Evolutionary conservation across 2,797 vertebrate genomes (phyloP).

Genomic region (Merluccius polli): DNA sequence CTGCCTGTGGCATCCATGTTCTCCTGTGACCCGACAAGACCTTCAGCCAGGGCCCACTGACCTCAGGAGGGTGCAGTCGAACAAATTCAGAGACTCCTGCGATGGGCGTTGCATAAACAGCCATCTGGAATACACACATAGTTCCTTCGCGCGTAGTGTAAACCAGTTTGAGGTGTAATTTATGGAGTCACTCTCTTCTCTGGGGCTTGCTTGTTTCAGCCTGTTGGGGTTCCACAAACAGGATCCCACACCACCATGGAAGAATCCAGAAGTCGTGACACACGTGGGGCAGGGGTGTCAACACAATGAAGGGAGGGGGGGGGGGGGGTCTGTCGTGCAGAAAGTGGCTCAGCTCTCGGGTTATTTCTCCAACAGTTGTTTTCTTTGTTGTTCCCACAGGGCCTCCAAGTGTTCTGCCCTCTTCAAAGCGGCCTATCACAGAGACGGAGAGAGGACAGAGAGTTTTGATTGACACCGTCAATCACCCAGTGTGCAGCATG

Average conservation of each 20-base stretch:
- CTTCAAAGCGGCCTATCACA: slow-evolving; percentile 80
- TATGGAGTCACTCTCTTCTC: not conserved
- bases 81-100: no score
- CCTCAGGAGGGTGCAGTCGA: not conserved
- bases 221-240: not conserved
- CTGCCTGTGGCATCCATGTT: no score
- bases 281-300: not conserved
- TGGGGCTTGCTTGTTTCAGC: not conserved
- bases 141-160: not conserved
- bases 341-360: not conserved
- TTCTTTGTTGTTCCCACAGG: slow-evolving; percentile 83
- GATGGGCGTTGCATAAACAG: not conserved
- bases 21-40: no score
- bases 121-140: not conserved
- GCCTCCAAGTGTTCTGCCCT: slow-evolving; percentile 86
- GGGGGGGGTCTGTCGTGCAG: not conserved
- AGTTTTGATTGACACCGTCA: not conserved
- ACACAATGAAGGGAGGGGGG: not conserved
- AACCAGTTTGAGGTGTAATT: not conserved
- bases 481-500: not conserved
- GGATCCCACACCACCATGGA: not conserved
- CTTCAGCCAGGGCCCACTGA: not conserved
- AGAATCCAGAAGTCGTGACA: not conserved
- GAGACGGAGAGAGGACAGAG: slow-evolving; percentile 3
- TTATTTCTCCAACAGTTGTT: slow-evolving; percentile 79